Evolutionary conservation across 2,113 vertebrate species (phyloP).

Genomic region (Ploceus nigricollis): DNA sequence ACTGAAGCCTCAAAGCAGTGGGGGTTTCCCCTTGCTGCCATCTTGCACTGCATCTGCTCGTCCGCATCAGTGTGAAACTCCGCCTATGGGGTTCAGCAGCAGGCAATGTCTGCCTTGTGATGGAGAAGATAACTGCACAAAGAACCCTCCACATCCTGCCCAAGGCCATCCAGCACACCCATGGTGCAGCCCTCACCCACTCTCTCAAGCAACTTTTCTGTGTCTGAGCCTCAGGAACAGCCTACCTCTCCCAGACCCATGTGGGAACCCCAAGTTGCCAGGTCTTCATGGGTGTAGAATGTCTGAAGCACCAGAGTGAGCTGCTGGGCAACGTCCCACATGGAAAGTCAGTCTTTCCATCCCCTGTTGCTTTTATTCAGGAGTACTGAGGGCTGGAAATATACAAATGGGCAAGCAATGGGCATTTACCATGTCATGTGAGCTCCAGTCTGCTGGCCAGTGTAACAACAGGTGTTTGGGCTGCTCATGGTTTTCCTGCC

Average conservation of each 20-base stretch:
- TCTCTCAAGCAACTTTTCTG: neutral
- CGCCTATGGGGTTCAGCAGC: neutral
- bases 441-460: neutral
- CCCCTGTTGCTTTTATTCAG: neutral
- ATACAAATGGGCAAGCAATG: neutral
- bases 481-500: neutral
- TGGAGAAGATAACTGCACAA: neutral
- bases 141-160: neutral
- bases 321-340: neutral
- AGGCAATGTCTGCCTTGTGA: neutral
- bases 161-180: neutral
- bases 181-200: neutral
- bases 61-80: fast-evolving
- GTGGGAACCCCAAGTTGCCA: neutral
- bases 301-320: neutral
- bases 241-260: neutral
- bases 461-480: neutral
- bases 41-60: neutral
- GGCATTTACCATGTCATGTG: neutral
- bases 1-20: neutral
- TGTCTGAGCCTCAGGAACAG: neutral
- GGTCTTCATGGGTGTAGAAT: neutral
- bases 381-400: neutral
- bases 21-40: neutral
- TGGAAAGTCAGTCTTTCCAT: neutral